These are phyloP conservation scores for Sminthurinus aureus DNA, from an alignment of 2,888 invertebrate genomes.

Conservation along the genomic window DNA sequence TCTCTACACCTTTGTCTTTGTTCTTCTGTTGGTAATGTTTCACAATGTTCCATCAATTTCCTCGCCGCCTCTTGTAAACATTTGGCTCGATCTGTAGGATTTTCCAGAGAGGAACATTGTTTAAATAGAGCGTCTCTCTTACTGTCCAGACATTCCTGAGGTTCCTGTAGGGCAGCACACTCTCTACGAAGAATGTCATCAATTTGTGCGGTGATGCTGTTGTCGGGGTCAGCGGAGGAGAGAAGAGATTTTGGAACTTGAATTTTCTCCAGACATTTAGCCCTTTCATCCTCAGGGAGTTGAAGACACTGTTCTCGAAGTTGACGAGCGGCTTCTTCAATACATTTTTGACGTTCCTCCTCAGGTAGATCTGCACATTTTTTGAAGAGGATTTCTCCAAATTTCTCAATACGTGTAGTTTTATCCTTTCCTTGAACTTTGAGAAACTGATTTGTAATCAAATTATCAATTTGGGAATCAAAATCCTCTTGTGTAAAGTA, in stretches of 20 bases:
- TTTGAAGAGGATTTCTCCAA: not conserved
- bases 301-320: not conserved
- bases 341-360: not conserved
- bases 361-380: not conserved
- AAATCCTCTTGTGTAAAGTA: not conserved
- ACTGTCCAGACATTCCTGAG: too few species aligned
- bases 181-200: not conserved
- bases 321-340: not conserved
- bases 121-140: too few species aligned
- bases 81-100: conserved; percentile 3
- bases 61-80: conserved; percentile 15
- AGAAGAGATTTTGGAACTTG: not conserved
- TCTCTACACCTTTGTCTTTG: not conserved
- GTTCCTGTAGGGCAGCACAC: not conserved
- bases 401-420: not conserved
- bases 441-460: too few species aligned
- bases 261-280: not conserved
- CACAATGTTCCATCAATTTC: not conserved
- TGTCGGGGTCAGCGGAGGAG: too few species aligned
- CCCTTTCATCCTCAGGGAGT: not conserved
- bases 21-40: not conserved
- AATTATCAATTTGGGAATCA: not conserved
- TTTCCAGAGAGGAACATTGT: not conserved
- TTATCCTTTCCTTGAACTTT: too few species aligned
- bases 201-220: not conserved